Evolutionary conservation across 2,888 invertebrate species (phyloP), one percentile per base, ranked within the genome.

Genomic region (Pammene fasciana): DNA sequence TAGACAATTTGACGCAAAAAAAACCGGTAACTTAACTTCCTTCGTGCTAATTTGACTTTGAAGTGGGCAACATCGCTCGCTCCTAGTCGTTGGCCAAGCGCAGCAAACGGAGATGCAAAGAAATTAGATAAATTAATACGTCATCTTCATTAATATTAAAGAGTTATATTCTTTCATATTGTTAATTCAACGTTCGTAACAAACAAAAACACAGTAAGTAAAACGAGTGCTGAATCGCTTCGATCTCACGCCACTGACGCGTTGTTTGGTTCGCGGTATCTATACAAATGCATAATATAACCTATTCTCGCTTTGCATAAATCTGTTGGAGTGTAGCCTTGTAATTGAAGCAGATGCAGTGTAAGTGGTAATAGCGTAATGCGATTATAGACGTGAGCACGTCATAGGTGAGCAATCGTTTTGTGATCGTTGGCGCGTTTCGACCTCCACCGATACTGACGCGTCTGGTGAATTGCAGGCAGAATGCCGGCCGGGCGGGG

Each of bases 401-500:
- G 90, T 90, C 86, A 89, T 87, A 83, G 80, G 78, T 79, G 80
- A 85, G 82, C 82, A 78, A 79, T 82, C 80, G 75, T 76, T 73
- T 77, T 73, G 74, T 71, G 78, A 78, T 79, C 77, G 80, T 87
- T 91, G 86, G 87, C 87, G 89, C 90, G 90, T 86, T 86, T 81
- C 77, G 81, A 75, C 79, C 70, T 73, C 75, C 75, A 82, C 88
- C 84, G 86, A 87, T 88, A 88, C 86, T 90, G 89, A 89, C 86
- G 89, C 89, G 84, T 88, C 83, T 89, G 88, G 85, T 86, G 86
- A 85, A 88, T 92, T 91, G 86, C 90, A 92, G 92, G 76, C 86
- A 88, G 78, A 83, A 93, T 93, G 93, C 93, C 93, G 88, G 91
- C 93, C 80, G 88, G 92, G 76, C 87, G 93, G 78, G 93, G 93